Conservation (phyloP, 2,797 vertebrate genomes). For the Myotis myotis region DNA sequence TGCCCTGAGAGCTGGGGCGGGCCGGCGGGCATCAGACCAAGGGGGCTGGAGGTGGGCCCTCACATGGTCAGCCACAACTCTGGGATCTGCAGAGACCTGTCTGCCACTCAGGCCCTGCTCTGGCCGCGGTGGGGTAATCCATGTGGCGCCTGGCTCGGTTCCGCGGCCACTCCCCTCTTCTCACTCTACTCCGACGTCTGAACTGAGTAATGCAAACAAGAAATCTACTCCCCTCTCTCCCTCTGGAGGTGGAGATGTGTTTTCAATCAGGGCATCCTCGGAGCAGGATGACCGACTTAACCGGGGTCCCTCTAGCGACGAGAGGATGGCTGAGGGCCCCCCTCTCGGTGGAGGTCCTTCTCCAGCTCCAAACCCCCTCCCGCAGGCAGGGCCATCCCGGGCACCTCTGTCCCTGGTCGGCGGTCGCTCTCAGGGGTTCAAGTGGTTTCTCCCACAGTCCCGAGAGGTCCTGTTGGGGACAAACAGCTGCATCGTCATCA, state of each 20-base stretch:
- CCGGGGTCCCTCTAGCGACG: not conserved
- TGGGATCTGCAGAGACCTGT: not conserved
- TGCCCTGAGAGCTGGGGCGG: not conserved
- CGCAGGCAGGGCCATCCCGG: not conserved
- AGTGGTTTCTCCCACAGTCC: not conserved
- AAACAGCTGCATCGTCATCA: too few relatives aligned
- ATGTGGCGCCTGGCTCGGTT: not conserved
- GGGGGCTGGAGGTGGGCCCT: not conserved
- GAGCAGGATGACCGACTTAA: fast-evolving
- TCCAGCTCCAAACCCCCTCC: not conserved
- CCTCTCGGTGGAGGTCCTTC: not conserved
- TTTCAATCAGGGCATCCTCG: not conserved
- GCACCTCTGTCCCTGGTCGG: not conserved
- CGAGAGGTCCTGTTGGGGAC: too few relatives aligned
- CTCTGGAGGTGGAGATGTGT: fast-evolving
- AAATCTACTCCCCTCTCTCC: fast-evolving
- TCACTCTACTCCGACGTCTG: not conserved
- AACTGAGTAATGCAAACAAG: not conserved
- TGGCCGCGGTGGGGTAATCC: not conserved
- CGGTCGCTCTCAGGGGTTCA: not conserved
- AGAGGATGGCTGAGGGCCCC: not conserved
- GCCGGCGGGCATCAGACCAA: fast-evolving
- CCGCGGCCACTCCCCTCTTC: fast-evolving
- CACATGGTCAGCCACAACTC: not conserved
- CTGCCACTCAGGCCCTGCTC: not conserved